Evolutionary conservation across 1,140 invertebrate genomes (phyloP), one percentile per base, ranked within the genome.

Genomic region (Drosophila teissieri): DNA sequence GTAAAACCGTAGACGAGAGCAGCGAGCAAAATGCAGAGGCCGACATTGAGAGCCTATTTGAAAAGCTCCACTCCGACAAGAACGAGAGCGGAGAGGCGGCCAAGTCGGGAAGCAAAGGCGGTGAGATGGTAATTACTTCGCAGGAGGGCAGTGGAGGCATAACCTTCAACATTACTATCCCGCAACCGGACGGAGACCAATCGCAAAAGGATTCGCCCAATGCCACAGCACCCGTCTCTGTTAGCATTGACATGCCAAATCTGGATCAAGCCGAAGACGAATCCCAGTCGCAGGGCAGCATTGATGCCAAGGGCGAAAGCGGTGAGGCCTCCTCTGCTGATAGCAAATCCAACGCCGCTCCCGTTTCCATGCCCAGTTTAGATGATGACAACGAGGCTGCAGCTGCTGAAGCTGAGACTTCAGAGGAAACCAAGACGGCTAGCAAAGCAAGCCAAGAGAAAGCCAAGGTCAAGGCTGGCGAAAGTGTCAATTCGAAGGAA

Each of bases 131-230:
- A 12, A 92, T 92, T 51, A 92, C 91, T 22, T 92, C 86, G 22
- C 92, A 92, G 57, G 83, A 91, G 52, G 91, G 90, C 24, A 85
- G 80, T 46, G 91, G 91, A 10, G 91, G 91, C 22, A 91, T 92
- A n/a, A 92, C 92, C 7, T 92, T 92, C 22, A 92, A 92, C 63
- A 92, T 92, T 49, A 92, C 92, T 39, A 92, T 92, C 57, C 91
- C 92, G 10, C 80, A 84, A 12, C 81, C 89, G 27, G 91, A 92
- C 39, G 90, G 70, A 27, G 80, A 91, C 17, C 78, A 84, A 52
- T 67, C 56, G 55, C 70, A 78, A 24, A 91, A 85, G 70, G 56
- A 82, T 22, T 79, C 85, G 14, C 72, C 88, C 12, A 83, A 84
- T 55, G 76, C 78, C n/a, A 72, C 85, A 53, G 83, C 91, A 4